Conservation (phyloP, 2,888 invertebrate genomes). For the Eupithecia centaureata region DNA sequence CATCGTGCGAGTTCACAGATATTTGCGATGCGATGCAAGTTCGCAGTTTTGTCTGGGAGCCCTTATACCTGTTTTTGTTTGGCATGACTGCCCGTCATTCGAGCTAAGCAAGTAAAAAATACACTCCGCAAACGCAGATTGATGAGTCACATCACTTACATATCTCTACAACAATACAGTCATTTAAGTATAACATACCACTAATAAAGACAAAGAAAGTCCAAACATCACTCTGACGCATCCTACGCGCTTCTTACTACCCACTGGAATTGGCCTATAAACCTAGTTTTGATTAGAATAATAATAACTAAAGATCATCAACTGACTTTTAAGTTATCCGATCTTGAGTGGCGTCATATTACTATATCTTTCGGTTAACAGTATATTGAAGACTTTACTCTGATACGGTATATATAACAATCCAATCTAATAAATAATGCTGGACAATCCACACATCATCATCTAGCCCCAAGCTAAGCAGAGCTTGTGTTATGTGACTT, state of each 20-base stretch:
- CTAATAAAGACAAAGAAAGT: slow-evolving; percentile 7
- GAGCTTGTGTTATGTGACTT: too few species aligned
- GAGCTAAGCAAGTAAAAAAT: not conserved
- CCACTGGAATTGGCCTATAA: not conserved
- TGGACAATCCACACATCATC: too few species aligned
- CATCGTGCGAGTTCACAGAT: too few species aligned
- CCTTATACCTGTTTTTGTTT: not conserved
- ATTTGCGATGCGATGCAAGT: too few species aligned
- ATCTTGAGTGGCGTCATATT: too few species aligned
- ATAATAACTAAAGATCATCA: not conserved
- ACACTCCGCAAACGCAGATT: not conserved
- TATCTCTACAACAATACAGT: not conserved
- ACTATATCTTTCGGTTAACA: too few species aligned
- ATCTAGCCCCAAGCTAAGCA: too few species aligned
- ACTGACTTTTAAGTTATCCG: too few species aligned
- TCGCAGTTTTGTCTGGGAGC: too few species aligned
- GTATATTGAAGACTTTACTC: too few species aligned
- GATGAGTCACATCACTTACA: not conserved
- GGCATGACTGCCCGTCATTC: not conserved
- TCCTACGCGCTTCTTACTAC: not conserved
- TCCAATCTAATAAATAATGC: too few species aligned
- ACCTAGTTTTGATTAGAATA: not conserved
- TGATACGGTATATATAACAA: too few species aligned
- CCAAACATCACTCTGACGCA: not conserved
- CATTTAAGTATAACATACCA: not conserved